These are phyloP conservation scores for Phyto melanocephala DNA, from an alignment of 2,888 invertebrate genomes.

Conservation along the genomic window DNA sequence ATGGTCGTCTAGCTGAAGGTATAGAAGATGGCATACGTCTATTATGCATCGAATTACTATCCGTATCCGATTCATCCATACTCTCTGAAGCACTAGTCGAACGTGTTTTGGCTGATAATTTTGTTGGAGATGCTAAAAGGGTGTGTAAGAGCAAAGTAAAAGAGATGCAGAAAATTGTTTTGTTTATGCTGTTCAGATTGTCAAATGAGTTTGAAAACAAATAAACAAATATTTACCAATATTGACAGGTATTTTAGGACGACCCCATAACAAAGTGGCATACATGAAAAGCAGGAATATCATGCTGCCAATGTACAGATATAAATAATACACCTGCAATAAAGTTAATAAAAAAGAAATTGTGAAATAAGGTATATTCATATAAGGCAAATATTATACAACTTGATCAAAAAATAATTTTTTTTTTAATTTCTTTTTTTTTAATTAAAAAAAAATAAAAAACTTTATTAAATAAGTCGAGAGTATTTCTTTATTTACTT, in stretches of 20 bases:
- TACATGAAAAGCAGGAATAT: constrained; percentile 91
- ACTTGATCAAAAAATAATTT: too few relatives aligned
- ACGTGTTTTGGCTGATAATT: constrained; percentile 72
- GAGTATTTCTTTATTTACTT: too few relatives aligned
- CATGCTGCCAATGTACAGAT: constrained; percentile 92
- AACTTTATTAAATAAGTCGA: too few relatives aligned
- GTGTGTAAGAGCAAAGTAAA: not conserved
- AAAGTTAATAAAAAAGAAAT: constrained; percentile 30
- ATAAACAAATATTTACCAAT: constrained; percentile 79
- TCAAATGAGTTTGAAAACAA: not conserved
- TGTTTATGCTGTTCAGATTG: not conserved
- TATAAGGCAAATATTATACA: too few relatives aligned
- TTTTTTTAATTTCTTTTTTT: too few relatives aligned
- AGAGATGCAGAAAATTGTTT: not conserved
- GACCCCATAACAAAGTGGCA: constrained; percentile 85
- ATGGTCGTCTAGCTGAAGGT: constrained; percentile 80
- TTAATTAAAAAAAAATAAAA: too few relatives aligned
- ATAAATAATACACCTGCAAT: constrained; percentile 89
- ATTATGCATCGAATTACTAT: constrained; percentile 76
- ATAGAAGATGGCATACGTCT: constrained; percentile 79
- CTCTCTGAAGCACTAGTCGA: constrained; percentile 80
- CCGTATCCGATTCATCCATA: constrained; percentile 81
- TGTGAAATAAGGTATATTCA: too few relatives aligned
- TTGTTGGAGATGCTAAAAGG: constrained; percentile 75
- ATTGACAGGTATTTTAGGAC: constrained; percentile 81